Base-by-base conservation (phyloP, 2,888 invertebrate genomes). In the Meloe dianella region DNA sequence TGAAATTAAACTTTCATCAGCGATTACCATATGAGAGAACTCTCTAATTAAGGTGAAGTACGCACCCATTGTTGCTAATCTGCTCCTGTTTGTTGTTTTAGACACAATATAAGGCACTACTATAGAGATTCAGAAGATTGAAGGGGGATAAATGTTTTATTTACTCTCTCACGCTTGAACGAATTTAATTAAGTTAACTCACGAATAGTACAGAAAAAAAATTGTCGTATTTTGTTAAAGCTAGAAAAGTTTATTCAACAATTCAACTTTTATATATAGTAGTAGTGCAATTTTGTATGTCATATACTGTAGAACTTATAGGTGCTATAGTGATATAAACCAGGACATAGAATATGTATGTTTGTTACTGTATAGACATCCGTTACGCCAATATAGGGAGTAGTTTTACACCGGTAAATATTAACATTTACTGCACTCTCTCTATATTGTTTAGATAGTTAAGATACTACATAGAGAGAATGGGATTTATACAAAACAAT, bases 1-100 rank as follows among this genome's bases (percentile, higher is more conserved):
- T 79, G 79, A 83, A 84, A 84, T 84, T 84, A 83, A 84, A 84
- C 82, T 84, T 84, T 84, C 83, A 83, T 83, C 83, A 82, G 81
- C 82, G 79, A 83, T 84, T 84, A 83, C 82, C 83, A 83, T 83
- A 83, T 83, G 83, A 84, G 83, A 83, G 82, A 81, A 78, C 79
- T 81, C 79, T 81, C 82, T 83, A 83, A 84, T 84, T 84, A 84
- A 84, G 83, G 80, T 81, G 80, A 79, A 81, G 78, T 78, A 78
- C 73, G 76, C 72, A 74, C 78, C 78, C 73, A 79, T 80, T 81
- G 80, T 81, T 79, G 74, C 75, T 74, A 75, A 71, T 66, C 72
- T 70, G 68, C 60, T 60, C 72, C 70, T 70, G 63, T 65, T 63
- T 64, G 69, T 66, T 69, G 60, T 60, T 63, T 54, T 66, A 68